phyloP scores from a whole-genome alignment of 1,140 invertebrate species.

The Zaprionus capensis region DNA sequence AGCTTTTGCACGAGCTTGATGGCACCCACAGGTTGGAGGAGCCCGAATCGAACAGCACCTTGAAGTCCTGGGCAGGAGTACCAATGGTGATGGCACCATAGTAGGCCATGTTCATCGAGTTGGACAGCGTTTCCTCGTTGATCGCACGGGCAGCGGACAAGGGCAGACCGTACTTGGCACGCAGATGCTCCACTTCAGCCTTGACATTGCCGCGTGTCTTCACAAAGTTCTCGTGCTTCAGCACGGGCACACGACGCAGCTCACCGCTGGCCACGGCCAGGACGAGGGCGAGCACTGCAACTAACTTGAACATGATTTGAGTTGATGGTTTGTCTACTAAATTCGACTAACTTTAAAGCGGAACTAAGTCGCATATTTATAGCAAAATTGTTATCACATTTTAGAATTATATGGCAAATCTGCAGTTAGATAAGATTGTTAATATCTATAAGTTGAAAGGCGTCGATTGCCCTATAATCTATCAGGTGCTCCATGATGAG shows the following conservation, averaged over 20 bases:
- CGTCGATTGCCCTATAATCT: slow-evolving; percentile 33
- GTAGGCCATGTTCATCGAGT: slow-evolving; percentile 98
- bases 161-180: slow-evolving; percentile 60
- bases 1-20: slow-evolving; percentile 93
- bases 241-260: slow-evolving; percentile 64
- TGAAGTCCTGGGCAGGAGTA: slow-evolving; percentile 95
- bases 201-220: slow-evolving; percentile 65
- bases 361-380: slow-evolving; percentile 54
- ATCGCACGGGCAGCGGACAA: slow-evolving; percentile 43
- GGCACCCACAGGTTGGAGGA: slow-evolving; percentile 99
- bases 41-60: slow-evolving; percentile 98
- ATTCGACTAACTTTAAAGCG: slow-evolving; percentile 56
- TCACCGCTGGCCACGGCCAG: slow-evolving; percentile 70
- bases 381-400: slow-evolving; percentile 31
- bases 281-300: slow-evolving; percentile 50
- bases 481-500: slow-evolving; percentile 2
- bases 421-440: slow-evolving; percentile 37
- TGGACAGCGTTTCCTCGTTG: slow-evolving; percentile 91
- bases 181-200: slow-evolving; percentile 60
- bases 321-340: slow-evolving; percentile 44
- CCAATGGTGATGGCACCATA: slow-evolving; percentile 97
- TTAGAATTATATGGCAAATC: slow-evolving; percentile 16
- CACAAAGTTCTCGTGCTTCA: slow-evolving; percentile 67
- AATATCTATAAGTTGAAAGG: slow-evolving; percentile 20
- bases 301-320: slow-evolving; percentile 58